Evolutionary conservation across 1,140 invertebrate species (phyloP).

Genomic region (Rhyzopertha dominica): DNA sequence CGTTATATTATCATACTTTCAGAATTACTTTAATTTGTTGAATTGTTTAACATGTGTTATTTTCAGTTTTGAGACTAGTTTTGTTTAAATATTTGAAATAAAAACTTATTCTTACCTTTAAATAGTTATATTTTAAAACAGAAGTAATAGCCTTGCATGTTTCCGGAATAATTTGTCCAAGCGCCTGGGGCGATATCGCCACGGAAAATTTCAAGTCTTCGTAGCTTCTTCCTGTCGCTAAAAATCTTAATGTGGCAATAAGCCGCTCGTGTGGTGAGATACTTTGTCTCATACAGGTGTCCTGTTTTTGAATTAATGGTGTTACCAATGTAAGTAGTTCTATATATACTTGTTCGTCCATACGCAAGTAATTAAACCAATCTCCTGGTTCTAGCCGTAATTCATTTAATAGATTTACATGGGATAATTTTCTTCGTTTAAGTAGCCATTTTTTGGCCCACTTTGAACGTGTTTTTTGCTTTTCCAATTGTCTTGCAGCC

Average conservation of each 20-base stretch:
- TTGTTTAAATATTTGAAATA: too few relatives aligned
- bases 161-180: conserved; percentile 33
- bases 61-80: too few relatives aligned
- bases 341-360: conserved; percentile 27
- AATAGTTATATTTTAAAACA: conserved; percentile 21
- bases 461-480: conserved; percentile 6
- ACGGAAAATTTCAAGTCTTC: conserved; percentile 34
- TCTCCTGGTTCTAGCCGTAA: conserved; percentile 27
- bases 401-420: conserved; percentile 29
- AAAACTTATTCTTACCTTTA: conserved; percentile 32
- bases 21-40: too few relatives aligned
- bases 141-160: conserved; percentile 27
- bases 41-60: too few relatives aligned
- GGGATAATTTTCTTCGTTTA: conserved; percentile 15
- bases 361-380: conserved; percentile 32
- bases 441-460: conserved; percentile 12
- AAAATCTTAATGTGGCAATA: conserved; percentile 29
- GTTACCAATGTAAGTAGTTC: conserved; percentile 23
- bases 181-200: conserved; percentile 30
- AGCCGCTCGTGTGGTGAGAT: conserved; percentile 31
- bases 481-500: too few relatives aligned
- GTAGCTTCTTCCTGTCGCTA: conserved; percentile 24
- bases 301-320: conserved; percentile 29
- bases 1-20: too few relatives aligned
- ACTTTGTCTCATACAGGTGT: conserved; percentile 26